These are phyloP conservation scores for Melinaea marsaeus DNA, from an alignment of 2,888 invertebrate genomes.

Conservation along the genomic window DNA sequence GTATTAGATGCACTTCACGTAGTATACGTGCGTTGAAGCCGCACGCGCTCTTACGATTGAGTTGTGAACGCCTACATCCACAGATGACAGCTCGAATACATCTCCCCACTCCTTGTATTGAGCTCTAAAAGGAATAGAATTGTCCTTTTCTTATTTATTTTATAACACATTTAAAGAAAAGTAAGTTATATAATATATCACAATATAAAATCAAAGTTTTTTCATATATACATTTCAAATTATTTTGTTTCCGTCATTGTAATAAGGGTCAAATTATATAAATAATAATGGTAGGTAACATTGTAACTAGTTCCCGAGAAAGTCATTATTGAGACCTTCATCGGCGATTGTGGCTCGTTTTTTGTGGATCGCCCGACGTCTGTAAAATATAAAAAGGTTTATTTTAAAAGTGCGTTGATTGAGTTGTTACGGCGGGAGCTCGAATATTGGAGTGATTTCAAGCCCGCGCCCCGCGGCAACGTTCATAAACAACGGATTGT, in stretches of 20 bases:
- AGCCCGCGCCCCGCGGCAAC: conserved; percentile 48
- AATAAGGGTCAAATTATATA: neutral
- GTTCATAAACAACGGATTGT: conserved; percentile 46
- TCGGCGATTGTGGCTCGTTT: conserved; percentile 46
- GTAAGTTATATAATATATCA: conserved; percentile 43
- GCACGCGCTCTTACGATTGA: conserved; percentile 62
- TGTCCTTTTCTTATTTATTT: conserved; percentile 59
- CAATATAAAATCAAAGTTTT: conserved; percentile 8
- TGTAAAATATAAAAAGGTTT: conserved; percentile 58
- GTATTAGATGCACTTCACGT: conserved; percentile 10
- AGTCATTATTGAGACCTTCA: conserved; percentile 67
- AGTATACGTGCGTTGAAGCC: conserved; percentile 38
- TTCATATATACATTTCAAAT: neutral
- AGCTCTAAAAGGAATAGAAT: conserved; percentile 53
- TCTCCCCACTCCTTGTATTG: conserved; percentile 20
- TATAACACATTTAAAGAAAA: conserved; percentile 30
- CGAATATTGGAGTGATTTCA: conserved; percentile 47
- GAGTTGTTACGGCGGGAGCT: conserved; percentile 62
- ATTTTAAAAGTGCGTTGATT: conserved; percentile 72
- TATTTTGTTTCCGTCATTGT: neutral
- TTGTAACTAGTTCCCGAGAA: conserved; percentile 61
- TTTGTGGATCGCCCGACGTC: conserved; percentile 51
- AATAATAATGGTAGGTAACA: neutral
- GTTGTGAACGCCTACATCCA: conserved; percentile 35
- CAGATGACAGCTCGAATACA: conserved; percentile 33